Percentiles rank a stretch among this genome's conserved stretches.
phyloP scores from a whole-genome alignment of 2,888 invertebrate species.

The Koerneria pararmatus region DNA sequence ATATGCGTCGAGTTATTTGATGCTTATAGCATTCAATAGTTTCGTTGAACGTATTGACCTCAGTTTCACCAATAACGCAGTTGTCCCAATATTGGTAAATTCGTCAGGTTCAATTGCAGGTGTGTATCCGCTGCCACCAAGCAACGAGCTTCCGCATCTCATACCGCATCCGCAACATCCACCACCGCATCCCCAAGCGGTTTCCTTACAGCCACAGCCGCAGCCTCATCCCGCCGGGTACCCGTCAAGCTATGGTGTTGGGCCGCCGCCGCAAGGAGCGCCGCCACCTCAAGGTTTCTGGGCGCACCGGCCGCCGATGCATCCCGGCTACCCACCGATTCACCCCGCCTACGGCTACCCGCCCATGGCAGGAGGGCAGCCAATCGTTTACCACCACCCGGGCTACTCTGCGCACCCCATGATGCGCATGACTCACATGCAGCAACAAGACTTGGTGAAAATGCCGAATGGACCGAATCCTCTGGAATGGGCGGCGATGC shows the following conservation, averaged over 20 bases:
- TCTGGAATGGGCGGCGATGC: constrained; percentile 42
- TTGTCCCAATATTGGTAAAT: too few species aligned
- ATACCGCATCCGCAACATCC: constrained; percentile 7
- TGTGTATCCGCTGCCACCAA: constrained; percentile 1
- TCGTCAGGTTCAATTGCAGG: too few species aligned
- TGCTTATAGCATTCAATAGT: too few species aligned
- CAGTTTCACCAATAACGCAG: too few species aligned
- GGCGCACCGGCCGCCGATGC: constrained; percentile 21
- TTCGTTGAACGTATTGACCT: too few species aligned
- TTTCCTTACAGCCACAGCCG: not conserved
- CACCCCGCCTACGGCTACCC: not conserved
- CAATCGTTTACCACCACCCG: constrained; percentile 24
- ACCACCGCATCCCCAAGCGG: constrained; percentile 1
- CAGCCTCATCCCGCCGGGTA: constrained; percentile 8
- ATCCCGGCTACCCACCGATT: constrained; percentile 18
- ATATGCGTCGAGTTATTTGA: too few species aligned
- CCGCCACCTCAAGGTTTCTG: constrained; percentile 5
- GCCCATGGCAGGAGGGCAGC: constrained; percentile 15
- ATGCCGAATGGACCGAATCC: constrained; percentile 45
- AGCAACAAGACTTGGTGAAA: constrained; percentile 34
- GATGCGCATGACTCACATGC: constrained; percentile 38
- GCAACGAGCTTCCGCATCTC: constrained; percentile 8
- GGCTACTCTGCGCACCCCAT: constrained; percentile 28
- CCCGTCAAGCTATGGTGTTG: too few species aligned
- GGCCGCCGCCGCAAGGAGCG: constrained; percentile 8